These are phyloP conservation scores for Lochmaea crataegi DNA, from an alignment of 2,888 invertebrate genomes.

Conservation along the genomic window DNA sequence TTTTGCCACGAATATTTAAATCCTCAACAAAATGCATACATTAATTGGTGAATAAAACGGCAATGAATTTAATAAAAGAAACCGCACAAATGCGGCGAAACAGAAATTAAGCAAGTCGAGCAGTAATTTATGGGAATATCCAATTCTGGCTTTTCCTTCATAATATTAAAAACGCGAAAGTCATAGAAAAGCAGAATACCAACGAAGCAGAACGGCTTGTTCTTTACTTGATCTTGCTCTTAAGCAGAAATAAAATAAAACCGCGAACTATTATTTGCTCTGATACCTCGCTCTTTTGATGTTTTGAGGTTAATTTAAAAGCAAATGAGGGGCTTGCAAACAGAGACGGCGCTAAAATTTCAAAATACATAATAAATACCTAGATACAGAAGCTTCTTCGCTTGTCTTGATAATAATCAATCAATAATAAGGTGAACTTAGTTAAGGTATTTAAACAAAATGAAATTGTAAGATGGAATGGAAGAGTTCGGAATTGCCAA, in stretches of 20 bases:
- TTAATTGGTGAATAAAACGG: neutral
- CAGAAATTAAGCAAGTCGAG: slow-evolving; percentile 3
- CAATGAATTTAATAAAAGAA: neutral
- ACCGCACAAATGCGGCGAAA: neutral
- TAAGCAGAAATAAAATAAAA: slow-evolving; percentile 29
- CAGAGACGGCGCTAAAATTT: no score
- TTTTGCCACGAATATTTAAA: neutral
- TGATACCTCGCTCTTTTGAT: slow-evolving; percentile 28
- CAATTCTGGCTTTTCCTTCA: slow-evolving; percentile 20
- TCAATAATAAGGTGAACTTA: no score
- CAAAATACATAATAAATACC: no score
- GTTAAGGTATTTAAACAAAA: no score
- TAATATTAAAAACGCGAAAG: slow-evolving; percentile 23
- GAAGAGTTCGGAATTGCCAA: no score
- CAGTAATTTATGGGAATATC: slow-evolving; percentile 28
- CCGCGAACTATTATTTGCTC: slow-evolving; percentile 29
- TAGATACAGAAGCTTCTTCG: no score
- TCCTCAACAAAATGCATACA: neutral
- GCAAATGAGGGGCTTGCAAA: neutral
- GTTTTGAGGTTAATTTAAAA: slow-evolving; percentile 23
- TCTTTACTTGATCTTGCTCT: slow-evolving; percentile 5
- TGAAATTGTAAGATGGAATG: no score
- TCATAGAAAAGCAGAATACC: slow-evolving; percentile 21
- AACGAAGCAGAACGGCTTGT: slow-evolving; percentile 6
- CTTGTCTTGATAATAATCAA: no score